Percentiles rank a stretch among this genome's conserved stretches.
These are phyloP conservation scores for Hoplias malabaricus DNA, from an alignment of 2,113 vertebrate genomes.

Conservation along the genomic window DNA sequence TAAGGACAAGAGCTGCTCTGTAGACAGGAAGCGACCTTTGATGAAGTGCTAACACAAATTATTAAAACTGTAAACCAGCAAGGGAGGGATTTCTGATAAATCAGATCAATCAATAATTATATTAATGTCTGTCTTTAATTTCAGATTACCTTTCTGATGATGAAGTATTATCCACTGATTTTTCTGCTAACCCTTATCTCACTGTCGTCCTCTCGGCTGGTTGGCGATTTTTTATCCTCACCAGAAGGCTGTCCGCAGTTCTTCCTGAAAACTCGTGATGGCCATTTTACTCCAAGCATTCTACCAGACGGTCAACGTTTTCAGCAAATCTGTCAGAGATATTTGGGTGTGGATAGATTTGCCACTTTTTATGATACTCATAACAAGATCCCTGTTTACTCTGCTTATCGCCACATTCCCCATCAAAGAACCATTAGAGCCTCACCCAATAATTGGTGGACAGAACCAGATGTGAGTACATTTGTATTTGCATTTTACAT, in stretches of 20 bases:
- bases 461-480: neutral
- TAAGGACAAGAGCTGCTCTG: too few species aligned
- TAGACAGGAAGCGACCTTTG: too few species aligned
- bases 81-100: too few species aligned
- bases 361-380: conserved; percentile 21
- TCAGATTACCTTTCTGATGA: neutral
- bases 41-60: too few species aligned
- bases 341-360: neutral
- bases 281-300: neutral
- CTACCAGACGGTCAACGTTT: neutral
- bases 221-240: neutral
- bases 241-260: neutral
- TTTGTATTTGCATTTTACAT: neutral
- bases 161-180: neutral
- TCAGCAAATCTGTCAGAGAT: conserved; percentile 1
- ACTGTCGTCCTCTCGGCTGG: neutral
- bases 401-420: neutral
- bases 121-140: too few species aligned
- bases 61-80: too few species aligned
- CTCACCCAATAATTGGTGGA: neutral
- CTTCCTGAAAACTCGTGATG: too few species aligned
- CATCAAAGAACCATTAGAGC: neutral
- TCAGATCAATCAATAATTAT: too few species aligned
- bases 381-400: conserved; percentile 14
- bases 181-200: neutral